Evolutionary conservation across 2,888 invertebrate species (phyloP).

Genomic region (Lucinisca nassula): DNA sequence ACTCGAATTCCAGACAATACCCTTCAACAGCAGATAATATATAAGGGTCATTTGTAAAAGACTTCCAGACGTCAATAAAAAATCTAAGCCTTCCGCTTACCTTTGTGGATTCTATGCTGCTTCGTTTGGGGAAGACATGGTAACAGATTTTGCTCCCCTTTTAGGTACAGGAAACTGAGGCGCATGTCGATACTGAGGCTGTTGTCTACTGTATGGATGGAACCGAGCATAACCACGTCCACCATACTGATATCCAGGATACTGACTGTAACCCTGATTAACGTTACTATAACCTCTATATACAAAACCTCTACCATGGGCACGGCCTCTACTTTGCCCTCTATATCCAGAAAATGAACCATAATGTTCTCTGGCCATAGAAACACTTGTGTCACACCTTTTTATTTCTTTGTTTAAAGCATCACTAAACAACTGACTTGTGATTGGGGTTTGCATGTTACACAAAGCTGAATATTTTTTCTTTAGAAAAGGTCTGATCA

Average conservation of each 20-base stretch:
- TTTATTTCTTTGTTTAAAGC: background rate
- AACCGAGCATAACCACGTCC: too few relatives aligned
- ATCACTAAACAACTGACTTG: conserved; percentile 15
- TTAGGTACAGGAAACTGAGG: too few relatives aligned
- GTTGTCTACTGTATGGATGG: too few relatives aligned
- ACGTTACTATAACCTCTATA: too few relatives aligned
- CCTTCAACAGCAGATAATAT: background rate
- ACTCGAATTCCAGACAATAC: background rate
- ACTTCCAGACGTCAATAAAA: background rate
- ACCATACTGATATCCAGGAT: too few relatives aligned
- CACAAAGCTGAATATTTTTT: background rate
- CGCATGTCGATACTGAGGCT: too few relatives aligned
- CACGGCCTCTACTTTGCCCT: too few relatives aligned
- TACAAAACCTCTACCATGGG: too few relatives aligned
- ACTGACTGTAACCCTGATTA: too few relatives aligned
- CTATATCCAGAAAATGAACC: too few relatives aligned
- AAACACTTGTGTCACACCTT: background rate
- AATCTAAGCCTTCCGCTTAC: background rate
- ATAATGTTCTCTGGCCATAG: background rate
- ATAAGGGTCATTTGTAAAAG: background rate
- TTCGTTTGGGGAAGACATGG: background rate
- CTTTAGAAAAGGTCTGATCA: background rate
- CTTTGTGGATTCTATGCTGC: background rate
- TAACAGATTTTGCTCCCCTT: background rate
- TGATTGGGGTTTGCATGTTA: background rate